phyloP scores from a whole-genome alignment of 2,888 invertebrate species.

The Ernsta delagoae region DNA sequence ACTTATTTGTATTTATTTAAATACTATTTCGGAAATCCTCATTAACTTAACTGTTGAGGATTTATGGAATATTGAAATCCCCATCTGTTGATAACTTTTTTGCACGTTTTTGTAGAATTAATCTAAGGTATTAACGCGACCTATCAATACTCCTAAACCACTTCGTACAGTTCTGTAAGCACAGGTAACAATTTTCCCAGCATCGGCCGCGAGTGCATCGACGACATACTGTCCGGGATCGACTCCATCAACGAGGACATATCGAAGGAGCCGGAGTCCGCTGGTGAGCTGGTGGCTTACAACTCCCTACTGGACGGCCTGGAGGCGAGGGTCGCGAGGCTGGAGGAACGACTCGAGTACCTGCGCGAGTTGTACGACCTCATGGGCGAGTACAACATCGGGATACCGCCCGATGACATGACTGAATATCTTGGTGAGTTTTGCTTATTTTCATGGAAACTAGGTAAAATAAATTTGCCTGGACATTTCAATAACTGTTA shows the following conservation, averaged over 20 bases:
- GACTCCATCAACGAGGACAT: constrained; percentile 87
- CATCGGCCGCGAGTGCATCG: constrained; percentile 86
- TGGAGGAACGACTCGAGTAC: constrained; percentile 91
- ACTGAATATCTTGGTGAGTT: constrained; percentile 81
- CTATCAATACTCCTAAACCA: too few relatives aligned
- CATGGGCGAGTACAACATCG: constrained; percentile 91
- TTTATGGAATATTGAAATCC: too few relatives aligned
- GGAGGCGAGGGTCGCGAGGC: constrained; percentile 86
- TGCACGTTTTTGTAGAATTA: too few relatives aligned
- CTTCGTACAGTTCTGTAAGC: too few relatives aligned
- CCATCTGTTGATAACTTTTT: too few relatives aligned
- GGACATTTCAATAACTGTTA: too few relatives aligned
- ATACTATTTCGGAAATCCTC: too few relatives aligned
- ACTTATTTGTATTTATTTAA: background rate
- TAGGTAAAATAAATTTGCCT: too few relatives aligned
- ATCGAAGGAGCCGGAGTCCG: constrained; percentile 87
- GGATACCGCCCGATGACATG: constrained; percentile 89
- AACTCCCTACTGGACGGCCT: constrained; percentile 89
- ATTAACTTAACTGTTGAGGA: too few relatives aligned
- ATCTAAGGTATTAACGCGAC: too few relatives aligned
- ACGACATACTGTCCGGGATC: constrained; percentile 85
- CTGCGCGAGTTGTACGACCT: constrained; percentile 93
- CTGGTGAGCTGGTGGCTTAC: constrained; percentile 89
- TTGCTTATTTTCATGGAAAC: too few relatives aligned
- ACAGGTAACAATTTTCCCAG: constrained; percentile 59